Percentiles rank a stretch among this genome's conserved stretches.
Evolutionary conservation across 2,888 invertebrate species (phyloP).

Genomic region (Rambutsinella grinnellia): DNA sequence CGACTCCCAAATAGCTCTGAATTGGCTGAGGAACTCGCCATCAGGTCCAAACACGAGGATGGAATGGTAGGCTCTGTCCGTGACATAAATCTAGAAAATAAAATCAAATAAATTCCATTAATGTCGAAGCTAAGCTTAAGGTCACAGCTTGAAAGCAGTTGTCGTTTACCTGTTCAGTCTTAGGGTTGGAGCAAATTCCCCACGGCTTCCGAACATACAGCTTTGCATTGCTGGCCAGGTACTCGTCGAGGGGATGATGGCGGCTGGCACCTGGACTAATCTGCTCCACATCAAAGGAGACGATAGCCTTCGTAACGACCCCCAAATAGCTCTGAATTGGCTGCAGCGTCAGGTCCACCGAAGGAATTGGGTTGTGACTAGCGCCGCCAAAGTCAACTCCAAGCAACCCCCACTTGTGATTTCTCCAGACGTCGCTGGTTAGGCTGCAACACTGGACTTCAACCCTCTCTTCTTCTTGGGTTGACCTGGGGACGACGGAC

Average conservation of each 20-base stretch:
- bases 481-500: too few species aligned
- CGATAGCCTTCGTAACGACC: not conserved
- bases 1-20: not conserved
- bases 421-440: too few species aligned
- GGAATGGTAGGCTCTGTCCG: not conserved
- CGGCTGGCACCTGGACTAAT: slow-evolving; percentile 1
- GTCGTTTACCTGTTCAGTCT: slow-evolving; percentile 41
- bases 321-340: not conserved
- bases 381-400: too few species aligned
- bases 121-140: not conserved
- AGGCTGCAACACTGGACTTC: too few species aligned
- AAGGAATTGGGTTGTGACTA: too few species aligned
- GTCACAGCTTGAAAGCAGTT: not conserved
- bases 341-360: not conserved
- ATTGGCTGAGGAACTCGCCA: not conserved
- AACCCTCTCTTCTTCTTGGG: too few species aligned
- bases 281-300: not conserved
- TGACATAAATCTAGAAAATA: too few species aligned
- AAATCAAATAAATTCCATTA: too few species aligned
- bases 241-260: slow-evolving; percentile 19
- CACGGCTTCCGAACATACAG: slow-evolving; percentile 20
- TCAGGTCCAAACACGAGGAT: not conserved
- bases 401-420: too few species aligned
- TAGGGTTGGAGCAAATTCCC: slow-evolving; percentile 34
- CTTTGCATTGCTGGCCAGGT: not conserved